Percentiles rank a stretch among this genome's conserved stretches.
Evolutionary conservation across 2,888 invertebrate species (phyloP).

Genomic region (Germaria angustata): DNA sequence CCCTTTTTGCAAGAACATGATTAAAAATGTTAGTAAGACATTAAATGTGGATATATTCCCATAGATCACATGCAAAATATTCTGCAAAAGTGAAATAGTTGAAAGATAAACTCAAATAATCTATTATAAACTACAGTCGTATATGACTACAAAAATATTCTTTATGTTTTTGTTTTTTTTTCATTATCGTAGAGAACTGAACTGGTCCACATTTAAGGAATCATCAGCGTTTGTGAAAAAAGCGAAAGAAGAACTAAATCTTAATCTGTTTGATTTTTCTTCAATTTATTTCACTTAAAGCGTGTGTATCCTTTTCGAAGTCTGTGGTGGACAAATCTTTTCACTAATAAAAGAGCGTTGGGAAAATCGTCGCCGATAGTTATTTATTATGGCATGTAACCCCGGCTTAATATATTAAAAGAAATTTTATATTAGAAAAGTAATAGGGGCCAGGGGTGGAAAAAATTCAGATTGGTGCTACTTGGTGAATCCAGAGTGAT

Average conservation of each 20-base stretch:
- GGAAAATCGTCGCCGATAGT: too few relatives aligned
- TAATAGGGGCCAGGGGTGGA: too few relatives aligned
- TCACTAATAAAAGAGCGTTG: too few relatives aligned
- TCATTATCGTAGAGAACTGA: not conserved
- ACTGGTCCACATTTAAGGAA: slow-evolving; percentile 31
- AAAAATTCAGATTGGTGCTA: too few relatives aligned
- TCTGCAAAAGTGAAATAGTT: slow-evolving; percentile 23
- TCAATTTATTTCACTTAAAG: too few relatives aligned
- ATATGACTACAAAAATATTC: slow-evolving; percentile 45
- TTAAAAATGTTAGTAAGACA: slow-evolving; percentile 50
- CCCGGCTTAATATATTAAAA: too few relatives aligned
- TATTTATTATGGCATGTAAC: too few relatives aligned
- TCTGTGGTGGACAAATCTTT: too few relatives aligned
- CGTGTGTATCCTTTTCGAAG: too few relatives aligned
- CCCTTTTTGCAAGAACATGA: slow-evolving; percentile 41
- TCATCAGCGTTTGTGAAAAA: not conserved
- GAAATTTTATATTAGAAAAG: too few relatives aligned
- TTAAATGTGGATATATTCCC: slow-evolving; percentile 35
- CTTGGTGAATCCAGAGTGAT: too few relatives aligned
- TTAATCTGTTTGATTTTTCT: too few relatives aligned
- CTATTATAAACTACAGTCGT: not conserved
- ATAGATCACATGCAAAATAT: slow-evolving; percentile 50
- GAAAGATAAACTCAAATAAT: slow-evolving; percentile 54
- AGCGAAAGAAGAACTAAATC: not conserved
- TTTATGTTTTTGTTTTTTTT: not conserved